Base-by-base conservation (phyloP, 2,888 invertebrate species). In the Esperia sulphurella region DNA sequence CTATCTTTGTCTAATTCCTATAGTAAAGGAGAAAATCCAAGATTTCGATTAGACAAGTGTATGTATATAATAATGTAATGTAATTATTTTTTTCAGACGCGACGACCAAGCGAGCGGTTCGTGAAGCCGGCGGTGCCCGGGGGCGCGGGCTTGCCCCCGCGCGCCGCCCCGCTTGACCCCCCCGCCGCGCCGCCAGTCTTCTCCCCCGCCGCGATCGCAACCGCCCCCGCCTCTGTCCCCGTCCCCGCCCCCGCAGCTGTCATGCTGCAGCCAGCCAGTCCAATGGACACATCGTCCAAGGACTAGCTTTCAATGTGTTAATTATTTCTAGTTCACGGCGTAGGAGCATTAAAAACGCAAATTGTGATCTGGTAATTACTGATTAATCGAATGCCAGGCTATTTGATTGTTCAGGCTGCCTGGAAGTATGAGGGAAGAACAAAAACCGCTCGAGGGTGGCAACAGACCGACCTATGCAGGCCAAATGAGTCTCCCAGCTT, bases 101-200 rank as follows among this genome's bases (percentile, higher is more conserved):
- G 94, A 55, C 92, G 94, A 44, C 89, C 94, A 37, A 94, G 94
- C 65, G 96, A 96, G 76, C 92, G 96, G 63, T 96, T 96, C 74
- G 94, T 96, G 52, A 96, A 96, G 80, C 96, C 96, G 52, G 96
- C 96, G 52, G 93, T 95, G 76, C 96, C 95, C 0, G 79, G 91
- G 1, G 91, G 90, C 52, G 90, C 74, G 33, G 74, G 76, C 43
- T 54, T 67, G 53, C 59, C 56, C 42, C 57, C 57, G 46, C 52
- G 45, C 43, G 61, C 66, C 41, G 63, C 66, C 48, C 43, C 51
- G 59, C 54, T 45, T 54, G 57, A 10, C 52, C 59, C 44, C 43
- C 61, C 47, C 59, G 65, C 14, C 54, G 33, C 81, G 39, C 53
- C 35, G 35, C 35, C 35, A 1, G 35, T n/a, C 10, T n/a, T 35